These are phyloP conservation scores for Gymnoscopelus microlampas DNA, from an alignment of 2,797 vertebrate genomes.

Conservation along the genomic window DNA sequence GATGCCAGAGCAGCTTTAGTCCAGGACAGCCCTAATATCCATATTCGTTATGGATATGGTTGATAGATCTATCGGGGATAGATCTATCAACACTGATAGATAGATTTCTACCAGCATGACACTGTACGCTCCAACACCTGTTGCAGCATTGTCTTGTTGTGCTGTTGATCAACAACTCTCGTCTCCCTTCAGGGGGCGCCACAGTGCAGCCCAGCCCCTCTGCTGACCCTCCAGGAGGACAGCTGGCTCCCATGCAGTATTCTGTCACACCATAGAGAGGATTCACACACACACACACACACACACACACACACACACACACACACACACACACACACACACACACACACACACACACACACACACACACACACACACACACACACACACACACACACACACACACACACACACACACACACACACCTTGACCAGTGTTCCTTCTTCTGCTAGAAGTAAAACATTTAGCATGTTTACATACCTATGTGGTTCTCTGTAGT, in stretches of 20 bases:
- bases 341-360: no score
- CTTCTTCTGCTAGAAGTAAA: not conserved
- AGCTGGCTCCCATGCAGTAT: constrained; percentile 57
- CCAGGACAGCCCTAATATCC: no score
- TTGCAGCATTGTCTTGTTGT: constrained; percentile 94
- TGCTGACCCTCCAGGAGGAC: constrained; percentile 73
- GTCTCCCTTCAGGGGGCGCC: constrained; percentile 83
- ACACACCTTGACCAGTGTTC: constrained; percentile 4
- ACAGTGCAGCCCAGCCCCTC: constrained; percentile 82
- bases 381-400: not conserved
- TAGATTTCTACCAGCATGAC: constrained; percentile 95
- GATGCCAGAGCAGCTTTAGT: no score
- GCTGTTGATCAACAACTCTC: constrained; percentile 89
- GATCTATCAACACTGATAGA: constrained; percentile 60
- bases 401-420: not conserved
- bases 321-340: no score
- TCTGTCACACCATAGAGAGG: not conserved
- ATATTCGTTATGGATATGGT: no score
- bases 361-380: no score
- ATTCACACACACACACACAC: no score
- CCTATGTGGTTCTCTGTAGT: no score
- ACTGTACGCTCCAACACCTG: constrained; percentile 95
- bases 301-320: no score
- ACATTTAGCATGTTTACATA: no score
- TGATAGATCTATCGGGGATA: no score